A percentile compares a stretch with the other conserved stretches of the same genome.
Evolutionary conservation across 64 coral and sea anemone genomes (phyloP).

Genomic region (Acropora tenuis): DNA sequence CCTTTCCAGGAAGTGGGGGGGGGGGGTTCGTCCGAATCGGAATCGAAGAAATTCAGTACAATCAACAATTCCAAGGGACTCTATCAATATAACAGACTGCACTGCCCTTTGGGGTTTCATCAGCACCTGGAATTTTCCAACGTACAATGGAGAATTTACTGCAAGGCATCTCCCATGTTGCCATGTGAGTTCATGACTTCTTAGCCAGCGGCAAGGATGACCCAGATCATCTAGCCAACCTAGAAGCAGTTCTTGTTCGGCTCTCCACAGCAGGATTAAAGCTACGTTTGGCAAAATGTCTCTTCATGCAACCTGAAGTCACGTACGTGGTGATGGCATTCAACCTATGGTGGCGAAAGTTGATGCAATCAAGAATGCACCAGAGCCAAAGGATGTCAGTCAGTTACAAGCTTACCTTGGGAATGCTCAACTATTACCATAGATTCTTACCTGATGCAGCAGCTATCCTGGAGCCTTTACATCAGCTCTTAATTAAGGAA

Average conservation of each 20-base stretch:
- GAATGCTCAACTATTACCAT: constrained; percentile 34
- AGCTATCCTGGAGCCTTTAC: not conserved
- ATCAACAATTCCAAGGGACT: no score
- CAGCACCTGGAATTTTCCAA: no score
- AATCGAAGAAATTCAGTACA: no score
- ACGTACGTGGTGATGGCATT: constrained; percentile 4
- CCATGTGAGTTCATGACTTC: constrained; percentile 10
- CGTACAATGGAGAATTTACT: constrained; percentile 54
- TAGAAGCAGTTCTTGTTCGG: constrained; percentile 5
- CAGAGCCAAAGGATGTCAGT: not conserved
- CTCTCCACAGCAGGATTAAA: constrained; percentile 15
- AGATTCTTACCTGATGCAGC: constrained; percentile 26
- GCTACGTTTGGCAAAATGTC: constrained; percentile 23
- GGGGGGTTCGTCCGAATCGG: no score
- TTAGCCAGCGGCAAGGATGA: constrained; percentile 33
- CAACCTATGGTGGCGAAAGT: constrained; percentile 12
- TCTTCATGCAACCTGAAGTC: constrained; percentile 38
- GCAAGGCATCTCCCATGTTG: constrained; percentile 22
- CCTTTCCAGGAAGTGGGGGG: no score
- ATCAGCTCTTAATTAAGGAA: constrained; percentile 5
- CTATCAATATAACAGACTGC: no score
- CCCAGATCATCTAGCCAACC: constrained; percentile 5
- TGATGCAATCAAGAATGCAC: not conserved
- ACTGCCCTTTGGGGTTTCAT: no score
- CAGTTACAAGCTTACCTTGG: not conserved